phyloP scores from a whole-genome alignment of 2,888 invertebrate genomes.

The Branchellion lobata region DNA sequence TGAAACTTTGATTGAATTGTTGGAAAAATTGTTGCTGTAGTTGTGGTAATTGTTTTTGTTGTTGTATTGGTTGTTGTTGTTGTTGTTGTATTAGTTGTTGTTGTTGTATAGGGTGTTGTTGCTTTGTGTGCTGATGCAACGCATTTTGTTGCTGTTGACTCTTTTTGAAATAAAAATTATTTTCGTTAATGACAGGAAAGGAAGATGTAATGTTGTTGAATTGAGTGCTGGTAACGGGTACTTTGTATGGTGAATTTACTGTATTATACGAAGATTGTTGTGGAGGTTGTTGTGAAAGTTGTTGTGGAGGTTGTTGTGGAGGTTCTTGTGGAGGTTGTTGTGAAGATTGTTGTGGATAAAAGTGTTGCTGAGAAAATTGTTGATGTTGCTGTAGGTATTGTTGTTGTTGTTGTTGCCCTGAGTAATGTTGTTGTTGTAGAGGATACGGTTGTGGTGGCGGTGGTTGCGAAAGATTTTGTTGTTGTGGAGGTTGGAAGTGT shows the following conservation, averaged over 20 bases:
- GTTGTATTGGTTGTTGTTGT: slow-evolving; percentile 7
- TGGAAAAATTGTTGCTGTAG: neutral
- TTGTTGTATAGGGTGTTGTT: slow-evolving; percentile 44
- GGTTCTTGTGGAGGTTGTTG: slow-evolving; percentile 5
- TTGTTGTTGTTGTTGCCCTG: slow-evolving; percentile 16
- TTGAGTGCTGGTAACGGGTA: neutral
- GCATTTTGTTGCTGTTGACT: slow-evolving; percentile 9
- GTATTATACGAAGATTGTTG: slow-evolving; percentile 21
- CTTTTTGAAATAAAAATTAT: neutral
- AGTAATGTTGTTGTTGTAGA: neutral
- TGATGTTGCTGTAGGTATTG: slow-evolving; percentile 44
- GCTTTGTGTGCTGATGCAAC: neutral
- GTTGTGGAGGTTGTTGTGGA: slow-evolving; percentile 26
- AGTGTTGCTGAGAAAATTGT: neutral
- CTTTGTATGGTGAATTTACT: neutral
- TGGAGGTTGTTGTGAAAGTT: slow-evolving; percentile 16
- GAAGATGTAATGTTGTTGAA: neutral
- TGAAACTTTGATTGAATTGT: neutral
- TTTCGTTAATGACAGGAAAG: neutral
- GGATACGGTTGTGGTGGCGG: neutral
- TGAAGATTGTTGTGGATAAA: neutral
- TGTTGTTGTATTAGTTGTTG: slow-evolving; percentile 31
- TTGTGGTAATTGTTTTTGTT: slow-evolving; percentile 32
- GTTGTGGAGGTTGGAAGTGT: slow-evolving; percentile 49
- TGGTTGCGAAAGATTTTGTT: neutral